phyloP scores from a whole-genome alignment of 2,888 invertebrate species.

The Apoda limacodes region DNA sequence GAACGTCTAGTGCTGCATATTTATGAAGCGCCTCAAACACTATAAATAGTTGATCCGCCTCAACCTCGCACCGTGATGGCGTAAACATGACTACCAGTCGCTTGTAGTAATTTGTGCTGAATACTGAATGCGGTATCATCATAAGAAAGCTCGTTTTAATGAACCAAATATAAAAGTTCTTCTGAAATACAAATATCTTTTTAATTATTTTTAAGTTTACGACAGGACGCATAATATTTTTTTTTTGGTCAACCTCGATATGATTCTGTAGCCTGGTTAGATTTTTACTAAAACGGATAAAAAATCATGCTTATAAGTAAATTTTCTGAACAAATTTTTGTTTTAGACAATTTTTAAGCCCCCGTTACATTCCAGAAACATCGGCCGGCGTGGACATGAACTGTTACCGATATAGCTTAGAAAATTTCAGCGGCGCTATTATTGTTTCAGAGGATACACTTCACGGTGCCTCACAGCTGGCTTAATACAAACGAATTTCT shows the following conservation, averaged over 20 bases:
- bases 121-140: conserved; percentile 26
- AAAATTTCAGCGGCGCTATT: no score
- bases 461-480: no score
- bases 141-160: no score
- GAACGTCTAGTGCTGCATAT: conserved; percentile 70
- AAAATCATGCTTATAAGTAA: no score
- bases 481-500: no score
- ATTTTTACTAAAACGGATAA: no score
- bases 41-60: conserved; percentile 65
- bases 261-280: conserved; percentile 12
- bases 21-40: conserved; percentile 70
- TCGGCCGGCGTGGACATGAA: conserved; percentile 33
- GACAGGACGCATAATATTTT: no score
- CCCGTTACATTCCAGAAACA: conserved; percentile 28
- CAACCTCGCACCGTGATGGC: conserved; percentile 58
- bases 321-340: conserved; percentile 26
- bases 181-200: conserved; percentile 1
- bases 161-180: conserved; percentile 8
- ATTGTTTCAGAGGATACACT: no score
- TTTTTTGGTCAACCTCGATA: conserved; percentile 3
- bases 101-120: conserved; percentile 38
- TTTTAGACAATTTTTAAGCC: conserved; percentile 36
- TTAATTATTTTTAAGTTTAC: no score
- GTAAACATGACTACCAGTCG: conserved; percentile 56
- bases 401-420: conserved; percentile 52